These are phyloP conservation scores for Paradisaea rubra DNA, from an alignment of 2,113 vertebrate species.

Conservation along the genomic window DNA sequence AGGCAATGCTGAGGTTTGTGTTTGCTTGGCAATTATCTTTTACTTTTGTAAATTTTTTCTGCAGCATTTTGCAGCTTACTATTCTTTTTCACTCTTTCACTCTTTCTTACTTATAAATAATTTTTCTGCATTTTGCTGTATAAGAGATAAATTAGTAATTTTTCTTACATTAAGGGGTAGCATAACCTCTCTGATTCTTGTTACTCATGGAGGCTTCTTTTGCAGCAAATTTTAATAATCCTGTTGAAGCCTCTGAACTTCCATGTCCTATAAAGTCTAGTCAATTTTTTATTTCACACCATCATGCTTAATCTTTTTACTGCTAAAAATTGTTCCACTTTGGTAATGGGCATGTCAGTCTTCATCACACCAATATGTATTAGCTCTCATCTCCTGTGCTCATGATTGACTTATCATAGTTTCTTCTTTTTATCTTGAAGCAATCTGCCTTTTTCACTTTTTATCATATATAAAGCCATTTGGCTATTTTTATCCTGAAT, in stretches of 20 bases:
- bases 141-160: background rate
- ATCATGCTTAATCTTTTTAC: background rate
- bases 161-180: background rate
- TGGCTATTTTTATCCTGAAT: conserved; percentile 1
- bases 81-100: background rate
- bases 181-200: background rate
- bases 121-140: background rate
- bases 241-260: background rate
- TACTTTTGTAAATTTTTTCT: background rate
- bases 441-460: background rate
- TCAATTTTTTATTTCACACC: background rate
- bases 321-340: background rate
- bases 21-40: background rate
- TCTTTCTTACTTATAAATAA: background rate
- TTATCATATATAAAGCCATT: background rate
- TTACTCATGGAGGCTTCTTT: background rate
- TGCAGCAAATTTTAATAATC: background rate
- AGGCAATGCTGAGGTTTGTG: background rate
- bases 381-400: background rate
- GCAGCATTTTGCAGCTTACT: background rate
- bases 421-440: background rate
- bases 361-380: background rate
- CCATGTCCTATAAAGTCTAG: background rate
- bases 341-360: background rate
- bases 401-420: background rate